Conservation (phyloP, 2,113 vertebrate genomes). For the Monopterus albus region DNA sequence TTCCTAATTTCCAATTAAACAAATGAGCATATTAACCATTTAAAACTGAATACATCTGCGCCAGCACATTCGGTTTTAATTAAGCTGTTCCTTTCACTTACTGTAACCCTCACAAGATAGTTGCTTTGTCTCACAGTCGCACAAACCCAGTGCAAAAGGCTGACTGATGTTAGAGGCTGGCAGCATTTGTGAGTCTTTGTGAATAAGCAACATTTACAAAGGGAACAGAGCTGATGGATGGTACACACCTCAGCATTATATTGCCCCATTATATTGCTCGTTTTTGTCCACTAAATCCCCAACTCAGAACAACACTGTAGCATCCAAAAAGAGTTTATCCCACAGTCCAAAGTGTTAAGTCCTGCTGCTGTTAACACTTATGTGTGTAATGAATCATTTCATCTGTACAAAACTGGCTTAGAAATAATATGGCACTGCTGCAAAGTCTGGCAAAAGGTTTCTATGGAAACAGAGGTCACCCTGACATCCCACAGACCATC, state of each 20-base stretch:
- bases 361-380: slow-evolving; percentile 51
- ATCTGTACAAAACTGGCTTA: slow-evolving; percentile 45
- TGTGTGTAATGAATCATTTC: slow-evolving; percentile 56
- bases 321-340: slow-evolving; percentile 61
- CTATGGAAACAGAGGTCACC: slow-evolving; percentile 51
- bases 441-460: slow-evolving; percentile 41
- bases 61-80: no score
- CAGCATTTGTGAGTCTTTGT: slow-evolving; percentile 59
- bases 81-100: no score
- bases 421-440: slow-evolving; percentile 31
- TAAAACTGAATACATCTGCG: no score
- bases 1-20: no score
- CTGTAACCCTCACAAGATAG: not conserved
- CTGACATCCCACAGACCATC: slow-evolving; percentile 46
- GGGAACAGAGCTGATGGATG: slow-evolving; percentile 7
- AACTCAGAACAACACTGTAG: slow-evolving; percentile 42
- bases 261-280: slow-evolving; percentile 37
- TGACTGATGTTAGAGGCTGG: slow-evolving; percentile 37
- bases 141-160: slow-evolving; percentile 28
- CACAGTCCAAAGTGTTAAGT: slow-evolving; percentile 65
- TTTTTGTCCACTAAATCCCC: slow-evolving; percentile 71
- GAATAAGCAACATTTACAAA: slow-evolving; percentile 49
- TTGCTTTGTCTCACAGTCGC: slow-evolving; percentile 3
- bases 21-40: no score
- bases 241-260: slow-evolving; percentile 65